Conservation (phyloP, 1,140 invertebrate genomes). For the Drosophila biarmipes region DNA sequence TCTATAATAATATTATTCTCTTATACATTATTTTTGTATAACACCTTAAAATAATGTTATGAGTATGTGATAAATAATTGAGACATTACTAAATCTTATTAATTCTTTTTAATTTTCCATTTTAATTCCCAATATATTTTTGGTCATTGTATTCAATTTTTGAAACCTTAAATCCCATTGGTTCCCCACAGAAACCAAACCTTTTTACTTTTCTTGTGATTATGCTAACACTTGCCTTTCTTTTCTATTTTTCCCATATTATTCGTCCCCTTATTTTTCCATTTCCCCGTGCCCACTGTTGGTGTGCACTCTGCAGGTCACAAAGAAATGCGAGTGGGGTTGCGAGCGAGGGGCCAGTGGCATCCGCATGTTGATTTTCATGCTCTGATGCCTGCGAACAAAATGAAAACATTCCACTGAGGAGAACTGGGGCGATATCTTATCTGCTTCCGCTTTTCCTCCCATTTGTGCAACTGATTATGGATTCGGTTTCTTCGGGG, state of each 20-base stretch:
- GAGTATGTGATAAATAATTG: too few species aligned
- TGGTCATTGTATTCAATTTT: not conserved
- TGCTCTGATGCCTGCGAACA: constrained; percentile 75
- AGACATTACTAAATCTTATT: too few species aligned
- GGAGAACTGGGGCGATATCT: constrained; percentile 61
- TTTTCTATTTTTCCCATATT: constrained; percentile 24
- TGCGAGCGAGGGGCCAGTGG: constrained; percentile 13
- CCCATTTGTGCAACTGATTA: constrained; percentile 12
- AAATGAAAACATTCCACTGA: constrained; percentile 75
- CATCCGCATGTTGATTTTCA: constrained; percentile 75
- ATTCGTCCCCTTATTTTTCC: constrained; percentile 26
- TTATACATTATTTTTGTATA: too few species aligned
- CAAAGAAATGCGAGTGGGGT: constrained; percentile 29
- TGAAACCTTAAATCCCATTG: constrained; percentile 2
- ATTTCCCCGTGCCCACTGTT: constrained; percentile 47
- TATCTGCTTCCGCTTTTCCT: constrained; percentile 50
- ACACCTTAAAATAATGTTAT: too few species aligned
- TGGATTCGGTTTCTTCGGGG: constrained; percentile 17
- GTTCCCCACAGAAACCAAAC: not conserved
- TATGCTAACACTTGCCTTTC: constrained; percentile 24
- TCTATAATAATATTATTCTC: too few species aligned
- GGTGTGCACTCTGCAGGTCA: constrained; percentile 50
- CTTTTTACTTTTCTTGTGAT: constrained; percentile 11
- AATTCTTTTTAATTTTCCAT: not conserved
- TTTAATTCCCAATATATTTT: not conserved